Base-by-base conservation (phyloP, 2,797 vertebrate species). In the Neomorphus geoffroyi region DNA sequence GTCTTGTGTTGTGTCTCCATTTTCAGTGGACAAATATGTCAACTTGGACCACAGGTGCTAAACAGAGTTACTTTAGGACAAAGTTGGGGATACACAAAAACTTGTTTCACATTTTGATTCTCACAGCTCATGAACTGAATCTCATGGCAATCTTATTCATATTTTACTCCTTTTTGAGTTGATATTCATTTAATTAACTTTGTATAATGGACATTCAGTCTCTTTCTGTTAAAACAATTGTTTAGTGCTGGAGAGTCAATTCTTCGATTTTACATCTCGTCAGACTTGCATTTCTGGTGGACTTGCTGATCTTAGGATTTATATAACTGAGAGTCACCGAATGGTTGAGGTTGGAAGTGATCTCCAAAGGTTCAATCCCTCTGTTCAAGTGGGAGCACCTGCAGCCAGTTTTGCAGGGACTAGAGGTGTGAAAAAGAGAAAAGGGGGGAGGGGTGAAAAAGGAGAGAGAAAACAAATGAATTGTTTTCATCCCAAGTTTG, bases 1-100 rank as follows among this genome's bases (percentile, higher is more conserved):
- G 1, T 61, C 54, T 75, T 4, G 1, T 9, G 15, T 54, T 1
- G 3, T 3, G 10, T 56, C 23, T 88, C 41, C 3, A 2, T 81
- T 74, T 91, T 74, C 51, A 48, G 14, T 73, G 48, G 26, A 83
- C 62, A 79, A 74, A 46, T 56, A 39, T 16, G 46, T 22, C 18
- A 18, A 41, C 17, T 6, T 81, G 70, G 46, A 26, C 37, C 32
- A 4, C 1, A 3, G 1, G 33, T 71, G 22, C 33, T 54, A 30
- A 48, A 16, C 17, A 46, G n/a, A 33, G 11, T 80, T 48, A 2
- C 30, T 72, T 46, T 11, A 22, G 53, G 39, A 45, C 32, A 15
- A 32, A 90, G 21, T 1, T 66, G 45, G 8, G 18, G 17, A 37
- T 23, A 24, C 11, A 39, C 15, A 60, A 30, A 57, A 83, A 30